phyloP scores from a whole-genome alignment of 2,797 vertebrate species.

The Sardinella longiceps region DNA sequence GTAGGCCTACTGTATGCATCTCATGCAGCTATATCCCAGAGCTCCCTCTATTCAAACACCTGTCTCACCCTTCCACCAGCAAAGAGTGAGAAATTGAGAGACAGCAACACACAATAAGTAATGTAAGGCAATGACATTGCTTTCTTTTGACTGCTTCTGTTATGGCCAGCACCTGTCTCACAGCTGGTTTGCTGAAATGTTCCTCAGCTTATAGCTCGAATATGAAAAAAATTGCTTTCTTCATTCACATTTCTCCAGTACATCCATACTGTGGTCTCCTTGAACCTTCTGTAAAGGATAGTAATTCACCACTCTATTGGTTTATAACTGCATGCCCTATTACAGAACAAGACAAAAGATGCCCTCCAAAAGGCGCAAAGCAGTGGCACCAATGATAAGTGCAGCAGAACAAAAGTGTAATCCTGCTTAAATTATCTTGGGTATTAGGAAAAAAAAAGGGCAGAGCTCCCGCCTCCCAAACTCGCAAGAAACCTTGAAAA shows the following conservation, averaged over 20 bases:
- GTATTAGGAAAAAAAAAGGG: not conserved
- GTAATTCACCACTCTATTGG: not conserved
- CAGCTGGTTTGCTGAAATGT: not conserved
- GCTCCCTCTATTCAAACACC: not conserved
- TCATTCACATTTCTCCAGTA: not conserved
- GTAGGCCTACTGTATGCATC: not conserved
- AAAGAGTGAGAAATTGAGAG: not conserved
- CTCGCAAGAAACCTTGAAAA: not conserved
- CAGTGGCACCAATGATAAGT: not conserved
- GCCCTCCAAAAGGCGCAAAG: not conserved
- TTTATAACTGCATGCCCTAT: not conserved
- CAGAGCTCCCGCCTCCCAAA: not conserved
- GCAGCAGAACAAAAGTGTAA: slow-evolving; percentile 19
- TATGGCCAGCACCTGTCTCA: not conserved
- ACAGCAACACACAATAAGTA: not conserved
- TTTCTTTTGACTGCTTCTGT: not conserved
- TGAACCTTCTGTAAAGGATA: not conserved
- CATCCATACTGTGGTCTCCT: not conserved
- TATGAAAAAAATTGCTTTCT: not conserved
- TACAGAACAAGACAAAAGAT: slow-evolving; percentile 15
- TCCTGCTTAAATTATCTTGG: not conserved
- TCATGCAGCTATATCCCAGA: not conserved
- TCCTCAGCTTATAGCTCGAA: not conserved
- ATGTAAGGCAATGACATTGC: not conserved
- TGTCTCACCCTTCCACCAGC: not conserved